Evolutionary conservation across 1,140 invertebrate species (phyloP), one percentile per base, ranked within the genome.

Genomic region (Hyles euphorbiae): DNA sequence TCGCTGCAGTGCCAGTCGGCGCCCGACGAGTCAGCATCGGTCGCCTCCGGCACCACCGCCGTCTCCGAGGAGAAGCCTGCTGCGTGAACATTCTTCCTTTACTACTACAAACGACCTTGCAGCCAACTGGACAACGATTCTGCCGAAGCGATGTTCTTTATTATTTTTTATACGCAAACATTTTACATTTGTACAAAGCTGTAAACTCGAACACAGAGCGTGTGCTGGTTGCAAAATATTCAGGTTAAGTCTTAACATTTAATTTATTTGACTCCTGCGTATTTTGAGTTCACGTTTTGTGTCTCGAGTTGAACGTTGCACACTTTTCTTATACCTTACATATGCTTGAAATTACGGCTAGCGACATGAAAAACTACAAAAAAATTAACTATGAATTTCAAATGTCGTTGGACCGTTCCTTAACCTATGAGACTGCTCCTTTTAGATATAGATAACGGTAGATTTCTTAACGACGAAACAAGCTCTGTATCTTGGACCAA

Each of bases 41-140:
- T 91, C 11, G 91, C 88, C 6, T 91, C 91, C 3, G 91, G 87
- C 10, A 83, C 83, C 48, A 91, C 91, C 40, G 89, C 90, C 59
- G 87, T 89, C 47, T 84, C 86, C 36, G 88, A 89, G 58, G 91
- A 92, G 65, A 92, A 92, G 66, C 73, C 91, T 11, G 82, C 90
- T 5, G 91, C 91, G 48, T 92, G 89, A 90, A 83, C 62, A 32
- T n/a, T 33, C 45, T 22, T 8, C 12, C 34, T 3, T 7, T 10
- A 60, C 34, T 10, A 60, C 34, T 32, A 51, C 50, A 55, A 10
- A 74, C 60, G 50, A 59, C 61, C 4, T 43, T 54, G 55, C 56
- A 50, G 52, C 56, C 61, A 48, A 65, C 61, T 46, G 78, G 78
- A 79, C 67, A 56, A 68, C 61, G 76, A 86, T 76, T 76, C 58